Evolutionary conservation across 2,888 invertebrate genomes (phyloP).

Genomic region (Philaethria dido): DNA sequence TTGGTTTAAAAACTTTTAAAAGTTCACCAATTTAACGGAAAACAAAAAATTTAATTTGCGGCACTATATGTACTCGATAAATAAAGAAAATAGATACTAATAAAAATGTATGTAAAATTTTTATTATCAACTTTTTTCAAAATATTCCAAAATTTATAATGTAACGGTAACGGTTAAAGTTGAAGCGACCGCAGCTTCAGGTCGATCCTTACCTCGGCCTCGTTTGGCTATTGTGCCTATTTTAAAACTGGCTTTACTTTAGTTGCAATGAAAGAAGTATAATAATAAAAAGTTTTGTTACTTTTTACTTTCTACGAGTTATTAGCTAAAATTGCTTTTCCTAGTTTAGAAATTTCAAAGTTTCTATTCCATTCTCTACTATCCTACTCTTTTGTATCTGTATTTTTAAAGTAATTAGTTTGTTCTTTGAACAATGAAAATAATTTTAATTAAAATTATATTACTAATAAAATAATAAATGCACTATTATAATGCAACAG

Average conservation of each 20-base stretch:
- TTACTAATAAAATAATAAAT: no score
- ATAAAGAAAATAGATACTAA: no score
- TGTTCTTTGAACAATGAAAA: no score
- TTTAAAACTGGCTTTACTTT: slow-evolving; percentile 29
- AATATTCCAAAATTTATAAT: slow-evolving; percentile 18
- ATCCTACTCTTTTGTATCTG: neutral
- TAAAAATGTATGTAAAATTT: no score
- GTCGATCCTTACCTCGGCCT: slow-evolving; percentile 30
- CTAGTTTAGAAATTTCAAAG: neutral
- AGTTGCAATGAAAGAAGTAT: slow-evolving; percentile 12
- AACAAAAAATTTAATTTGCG: no score
- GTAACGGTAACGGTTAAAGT: slow-evolving; percentile 1
- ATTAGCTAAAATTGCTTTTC: neutral
- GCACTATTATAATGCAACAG: no score
- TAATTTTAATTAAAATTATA: no score
- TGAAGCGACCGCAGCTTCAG: slow-evolving; percentile 14
- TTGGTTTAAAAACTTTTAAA: no score
- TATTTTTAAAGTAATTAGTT: no score
- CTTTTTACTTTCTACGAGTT: neutral
- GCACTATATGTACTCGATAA: no score
- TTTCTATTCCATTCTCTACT: neutral
- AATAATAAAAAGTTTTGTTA: slow-evolving; percentile 18
- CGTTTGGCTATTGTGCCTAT: slow-evolving; percentile 29
- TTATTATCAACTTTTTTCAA: no score
- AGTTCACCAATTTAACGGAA: no score